phyloP scores from a whole-genome alignment of 2,797 vertebrate species.

The Menidia menidia region DNA sequence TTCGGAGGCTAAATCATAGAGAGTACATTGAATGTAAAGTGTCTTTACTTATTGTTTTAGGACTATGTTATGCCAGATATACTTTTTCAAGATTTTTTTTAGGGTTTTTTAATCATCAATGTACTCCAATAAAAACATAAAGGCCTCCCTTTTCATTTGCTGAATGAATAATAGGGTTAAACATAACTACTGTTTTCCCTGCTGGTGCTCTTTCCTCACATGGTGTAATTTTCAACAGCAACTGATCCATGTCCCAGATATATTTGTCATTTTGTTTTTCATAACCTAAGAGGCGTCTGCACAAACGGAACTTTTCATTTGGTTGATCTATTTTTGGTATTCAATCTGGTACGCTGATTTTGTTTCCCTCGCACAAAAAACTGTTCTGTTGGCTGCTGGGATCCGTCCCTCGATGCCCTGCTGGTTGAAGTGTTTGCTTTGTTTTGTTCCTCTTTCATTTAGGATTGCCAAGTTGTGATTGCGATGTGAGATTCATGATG shows the following conservation, averaged over 20 bases:
- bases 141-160: neutral
- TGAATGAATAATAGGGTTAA: conserved; percentile 3
- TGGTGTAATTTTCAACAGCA: neutral
- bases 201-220: conserved; percentile 1
- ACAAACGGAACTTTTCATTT: no score
- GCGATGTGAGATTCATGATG: conserved; percentile 3
- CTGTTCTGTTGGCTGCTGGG: neutral
- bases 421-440: conserved; percentile 6
- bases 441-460: neutral
- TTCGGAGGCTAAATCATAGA: neutral
- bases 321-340: no score
- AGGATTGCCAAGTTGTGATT: conserved; percentile 20
- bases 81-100: no score
- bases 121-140: neutral
- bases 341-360: neutral
- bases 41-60: neutral
- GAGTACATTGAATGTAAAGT: neutral
- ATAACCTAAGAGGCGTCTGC: no score
- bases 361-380: no score
- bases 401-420: neutral
- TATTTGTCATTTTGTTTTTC: no score
- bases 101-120: neutral
- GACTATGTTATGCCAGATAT: neutral
- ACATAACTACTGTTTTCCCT: conserved; percentile 19
- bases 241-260: no score